Conservation (phyloP, 1,140 invertebrate genomes). For the Geopemphigus sp. region DNA sequence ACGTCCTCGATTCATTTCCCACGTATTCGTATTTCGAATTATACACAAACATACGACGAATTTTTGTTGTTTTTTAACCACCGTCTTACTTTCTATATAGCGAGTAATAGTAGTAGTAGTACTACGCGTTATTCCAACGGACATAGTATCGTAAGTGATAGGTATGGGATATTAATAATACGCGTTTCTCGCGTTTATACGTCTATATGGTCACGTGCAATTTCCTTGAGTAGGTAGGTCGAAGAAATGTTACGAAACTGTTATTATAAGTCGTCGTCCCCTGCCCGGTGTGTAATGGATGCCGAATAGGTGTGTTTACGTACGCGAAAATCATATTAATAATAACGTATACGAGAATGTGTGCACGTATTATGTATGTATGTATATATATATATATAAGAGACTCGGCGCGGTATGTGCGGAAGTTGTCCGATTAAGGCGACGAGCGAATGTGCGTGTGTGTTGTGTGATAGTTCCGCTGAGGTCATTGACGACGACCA, state of each 20-base stretch:
- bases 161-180: neutral
- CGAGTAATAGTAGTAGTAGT: neutral
- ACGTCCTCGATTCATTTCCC: neutral
- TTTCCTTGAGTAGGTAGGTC: neutral
- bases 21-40: neutral
- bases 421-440: conserved; percentile 44
- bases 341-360: neutral
- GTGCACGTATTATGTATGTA: too few species aligned
- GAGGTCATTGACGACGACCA: conserved; percentile 41
- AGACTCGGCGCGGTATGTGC: neutral
- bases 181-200: neutral
- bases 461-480: neutral
- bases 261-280: neutral
- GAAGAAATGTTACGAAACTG: conserved; percentile 31
- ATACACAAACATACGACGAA: neutral
- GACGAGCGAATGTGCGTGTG: neutral
- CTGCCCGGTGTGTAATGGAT: conserved; percentile 5
- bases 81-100: neutral
- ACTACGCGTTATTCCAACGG: neutral
- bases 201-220: neutral
- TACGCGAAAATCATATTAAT: conserved; percentile 17
- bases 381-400: neutral
- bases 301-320: conserved; percentile 27
- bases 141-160: neutral
- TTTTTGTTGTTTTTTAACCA: neutral